These are phyloP conservation scores for Drosophila albomicans DNA, from an alignment of 1,140 invertebrate species.

Conservation along the genomic window DNA sequence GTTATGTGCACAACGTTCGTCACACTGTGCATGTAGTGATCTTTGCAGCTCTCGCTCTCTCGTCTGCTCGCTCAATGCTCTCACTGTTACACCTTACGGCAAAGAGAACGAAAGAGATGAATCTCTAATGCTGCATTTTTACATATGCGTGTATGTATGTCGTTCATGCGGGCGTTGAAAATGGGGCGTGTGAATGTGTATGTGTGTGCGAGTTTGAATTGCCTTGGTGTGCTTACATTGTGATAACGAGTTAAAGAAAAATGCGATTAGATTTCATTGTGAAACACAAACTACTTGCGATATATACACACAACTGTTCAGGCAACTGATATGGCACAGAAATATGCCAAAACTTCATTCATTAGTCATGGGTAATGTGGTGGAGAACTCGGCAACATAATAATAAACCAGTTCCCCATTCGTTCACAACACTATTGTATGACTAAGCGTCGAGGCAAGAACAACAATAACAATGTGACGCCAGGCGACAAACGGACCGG, in stretches of 20 bases:
- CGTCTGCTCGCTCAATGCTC: not conserved
- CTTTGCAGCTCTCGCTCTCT: not conserved
- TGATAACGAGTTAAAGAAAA: slow-evolving; percentile 39
- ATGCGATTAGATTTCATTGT: slow-evolving; percentile 76
- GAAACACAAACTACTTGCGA: slow-evolving; percentile 39
- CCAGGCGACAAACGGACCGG: slow-evolving; percentile 15
- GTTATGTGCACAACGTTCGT: not conserved
- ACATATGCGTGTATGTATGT: slow-evolving; percentile 10
- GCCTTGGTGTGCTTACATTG: slow-evolving; percentile 8
- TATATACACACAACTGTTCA: slow-evolving; percentile 7
- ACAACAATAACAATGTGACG: not conserved
- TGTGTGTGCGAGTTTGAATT: slow-evolving; percentile 21
- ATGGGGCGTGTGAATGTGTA: slow-evolving; percentile 39
- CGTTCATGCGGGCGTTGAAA: slow-evolving; percentile 63
- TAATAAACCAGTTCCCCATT: slow-evolving; percentile 45
- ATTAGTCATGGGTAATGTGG: slow-evolving; percentile 39
- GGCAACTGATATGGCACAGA: slow-evolving; percentile 33
- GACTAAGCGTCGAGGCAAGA: slow-evolving; percentile 39
- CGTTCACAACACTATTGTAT: slow-evolving; percentile 19
- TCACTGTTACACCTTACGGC: slow-evolving; percentile 7
- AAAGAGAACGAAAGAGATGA: slow-evolving; percentile 2
- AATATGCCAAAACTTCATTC: slow-evolving; percentile 36
- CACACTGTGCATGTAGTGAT: slow-evolving; percentile 66
- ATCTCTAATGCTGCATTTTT: slow-evolving; percentile 45
- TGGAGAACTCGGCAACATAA: slow-evolving; percentile 41